Evolutionary conservation across 2,888 invertebrate genomes (phyloP).

Genomic region (Labia minor): DNA sequence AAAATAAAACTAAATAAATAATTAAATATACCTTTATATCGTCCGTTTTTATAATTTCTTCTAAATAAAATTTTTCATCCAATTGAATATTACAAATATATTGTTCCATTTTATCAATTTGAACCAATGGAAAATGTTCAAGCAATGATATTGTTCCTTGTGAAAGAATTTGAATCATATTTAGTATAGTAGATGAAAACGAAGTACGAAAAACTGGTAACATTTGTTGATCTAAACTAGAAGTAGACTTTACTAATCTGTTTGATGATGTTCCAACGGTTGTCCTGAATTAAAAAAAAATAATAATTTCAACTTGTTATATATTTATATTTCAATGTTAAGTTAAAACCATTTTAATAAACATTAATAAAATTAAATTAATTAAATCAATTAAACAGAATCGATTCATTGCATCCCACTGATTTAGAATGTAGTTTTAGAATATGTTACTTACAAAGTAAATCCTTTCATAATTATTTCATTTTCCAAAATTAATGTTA

Average conservation of each 20-base stretch:
- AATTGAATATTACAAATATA: neutral
- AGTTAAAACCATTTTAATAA: too few relatives aligned
- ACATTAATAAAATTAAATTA: too few relatives aligned
- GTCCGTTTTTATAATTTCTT: neutral
- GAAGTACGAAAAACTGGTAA: neutral
- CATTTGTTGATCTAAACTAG: neutral
- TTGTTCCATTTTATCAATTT: neutral
- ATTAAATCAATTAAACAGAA: too few relatives aligned
- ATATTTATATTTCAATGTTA: too few relatives aligned
- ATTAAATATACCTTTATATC: neutral
- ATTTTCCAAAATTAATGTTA: neutral
- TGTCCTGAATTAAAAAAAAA: too few relatives aligned
- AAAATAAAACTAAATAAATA: too few relatives aligned
- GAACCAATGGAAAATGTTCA: neutral
- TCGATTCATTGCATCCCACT: too few relatives aligned
- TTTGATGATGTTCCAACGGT: neutral
- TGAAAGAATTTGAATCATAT: neutral
- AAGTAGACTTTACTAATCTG: neutral
- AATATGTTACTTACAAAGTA: neutral
- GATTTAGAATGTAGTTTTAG: neutral
- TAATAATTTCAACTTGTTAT: too few relatives aligned
- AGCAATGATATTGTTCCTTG: neutral
- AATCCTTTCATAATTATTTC: slow-evolving; percentile 13
- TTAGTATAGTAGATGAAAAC: neutral
- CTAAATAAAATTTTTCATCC: neutral